These are phyloP conservation scores for Okapia johnstoni DNA, from an alignment of 2,113 vertebrate genomes.

Conservation along the genomic window DNA sequence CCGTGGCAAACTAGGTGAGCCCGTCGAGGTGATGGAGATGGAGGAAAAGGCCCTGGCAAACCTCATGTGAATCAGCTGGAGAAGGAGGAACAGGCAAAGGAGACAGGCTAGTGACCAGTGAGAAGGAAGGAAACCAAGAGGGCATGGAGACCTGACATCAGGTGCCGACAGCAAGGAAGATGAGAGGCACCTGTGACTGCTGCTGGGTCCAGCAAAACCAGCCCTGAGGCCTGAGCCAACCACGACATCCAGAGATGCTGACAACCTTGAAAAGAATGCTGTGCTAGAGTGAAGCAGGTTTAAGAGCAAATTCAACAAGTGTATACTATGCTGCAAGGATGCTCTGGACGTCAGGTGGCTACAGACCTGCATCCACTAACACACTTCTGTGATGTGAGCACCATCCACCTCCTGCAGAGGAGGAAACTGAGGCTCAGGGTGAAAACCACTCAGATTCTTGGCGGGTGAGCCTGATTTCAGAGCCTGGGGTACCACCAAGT, in stretches of 20 bases:
- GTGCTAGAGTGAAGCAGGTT: no score
- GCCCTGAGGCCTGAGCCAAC: neutral
- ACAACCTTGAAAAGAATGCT: accelerated
- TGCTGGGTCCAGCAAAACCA: accelerated
- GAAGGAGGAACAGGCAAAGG: accelerated
- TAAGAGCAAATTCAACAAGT: neutral
- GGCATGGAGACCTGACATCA: accelerated
- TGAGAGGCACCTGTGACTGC: accelerated
- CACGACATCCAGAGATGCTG: accelerated
- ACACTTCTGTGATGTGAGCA: accelerated
- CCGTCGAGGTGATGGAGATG: accelerated
- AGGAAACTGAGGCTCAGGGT: neutral
- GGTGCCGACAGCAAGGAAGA: accelerated
- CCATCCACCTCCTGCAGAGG: accelerated
- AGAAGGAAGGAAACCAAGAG: neutral
- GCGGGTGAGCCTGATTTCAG: neutral
- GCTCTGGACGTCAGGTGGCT: accelerated
- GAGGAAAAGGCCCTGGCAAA: neutral
- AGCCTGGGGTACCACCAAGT: neutral
- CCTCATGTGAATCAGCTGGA: accelerated
- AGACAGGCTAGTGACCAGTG: no score
- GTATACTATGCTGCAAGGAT: accelerated
- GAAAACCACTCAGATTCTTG: no score
- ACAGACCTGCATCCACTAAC: no score
- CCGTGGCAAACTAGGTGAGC: no score